A percentile compares a stretch with the other conserved stretches of the same genome.
These are phyloP conservation scores for Macrosoma leucophasiata DNA, from an alignment of 2,888 invertebrate species.

Conservation along the genomic window DNA sequence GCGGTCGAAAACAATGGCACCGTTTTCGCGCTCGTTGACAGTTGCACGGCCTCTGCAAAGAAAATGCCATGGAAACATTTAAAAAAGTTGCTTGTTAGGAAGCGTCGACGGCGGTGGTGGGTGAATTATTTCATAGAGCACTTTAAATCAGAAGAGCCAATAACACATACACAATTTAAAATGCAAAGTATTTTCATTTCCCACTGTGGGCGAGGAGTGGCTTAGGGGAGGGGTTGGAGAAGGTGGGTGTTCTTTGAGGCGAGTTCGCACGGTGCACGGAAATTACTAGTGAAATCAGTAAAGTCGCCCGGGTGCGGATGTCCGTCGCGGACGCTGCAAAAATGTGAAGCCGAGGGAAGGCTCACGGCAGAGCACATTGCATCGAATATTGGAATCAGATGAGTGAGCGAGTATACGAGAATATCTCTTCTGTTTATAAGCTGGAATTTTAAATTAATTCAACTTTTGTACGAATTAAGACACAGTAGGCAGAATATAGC, in stretches of 20 bases:
- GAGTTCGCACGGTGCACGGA: slow-evolving; percentile 45
- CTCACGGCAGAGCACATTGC: no score
- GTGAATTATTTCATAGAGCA: slow-evolving; percentile 17
- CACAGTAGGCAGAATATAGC: no score
- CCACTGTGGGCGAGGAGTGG: slow-evolving; percentile 36
- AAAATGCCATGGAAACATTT: slow-evolving; percentile 35
- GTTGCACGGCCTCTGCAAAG: slow-evolving; percentile 91
- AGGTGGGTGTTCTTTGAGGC: slow-evolving; percentile 44
- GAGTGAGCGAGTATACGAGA: no score
- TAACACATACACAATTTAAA: slow-evolving; percentile 48
- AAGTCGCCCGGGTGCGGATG: slow-evolving; percentile 36
- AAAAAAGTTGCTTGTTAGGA: slow-evolving; percentile 13
- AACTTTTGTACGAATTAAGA: no score
- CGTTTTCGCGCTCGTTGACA: slow-evolving; percentile 92
- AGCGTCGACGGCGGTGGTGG: slow-evolving; percentile 3
- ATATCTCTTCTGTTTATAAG: no score
- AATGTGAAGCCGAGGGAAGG: no score
- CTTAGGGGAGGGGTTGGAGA: no score
- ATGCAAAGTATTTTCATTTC: slow-evolving; percentile 58
- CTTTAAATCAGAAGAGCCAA: slow-evolving; percentile 36
- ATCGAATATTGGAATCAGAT: no score
- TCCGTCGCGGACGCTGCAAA: slow-evolving; percentile 40
- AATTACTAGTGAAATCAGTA: slow-evolving; percentile 57
- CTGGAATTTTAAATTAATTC: no score
- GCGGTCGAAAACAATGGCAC: slow-evolving; percentile 94